phyloP scores from a whole-genome alignment of 2,113 vertebrate genomes.

The Mobula hypostoma region DNA sequence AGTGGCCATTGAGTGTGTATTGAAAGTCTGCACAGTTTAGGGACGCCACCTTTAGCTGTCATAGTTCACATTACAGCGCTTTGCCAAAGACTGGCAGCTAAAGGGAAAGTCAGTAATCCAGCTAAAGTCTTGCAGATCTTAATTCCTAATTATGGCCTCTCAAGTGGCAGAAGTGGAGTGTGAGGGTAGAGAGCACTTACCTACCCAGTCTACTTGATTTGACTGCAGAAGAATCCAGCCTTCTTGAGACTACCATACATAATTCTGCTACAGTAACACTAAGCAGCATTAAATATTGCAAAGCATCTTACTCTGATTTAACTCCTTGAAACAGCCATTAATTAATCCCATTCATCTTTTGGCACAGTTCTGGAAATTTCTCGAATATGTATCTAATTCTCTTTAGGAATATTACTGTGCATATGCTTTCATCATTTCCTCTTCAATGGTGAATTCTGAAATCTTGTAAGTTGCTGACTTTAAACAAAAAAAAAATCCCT shows the following conservation, averaged over 20 bases:
- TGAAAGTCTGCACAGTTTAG: neutral
- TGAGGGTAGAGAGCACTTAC: neutral
- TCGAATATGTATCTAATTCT: neutral
- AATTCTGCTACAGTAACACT: neutral
- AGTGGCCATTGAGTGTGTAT: neutral
- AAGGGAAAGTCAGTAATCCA: neutral
- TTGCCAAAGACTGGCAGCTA: neutral
- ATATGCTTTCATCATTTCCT: neutral
- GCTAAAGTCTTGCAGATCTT: neutral
- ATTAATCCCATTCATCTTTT: neutral
- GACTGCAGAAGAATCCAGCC: neutral
- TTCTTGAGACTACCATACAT: no score
- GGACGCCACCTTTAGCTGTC: neutral
- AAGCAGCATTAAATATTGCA: no score
- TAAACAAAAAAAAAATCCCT: neutral
- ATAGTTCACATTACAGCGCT: neutral
- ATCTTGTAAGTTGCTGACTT: neutral
- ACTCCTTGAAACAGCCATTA: neutral
- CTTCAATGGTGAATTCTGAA: neutral
- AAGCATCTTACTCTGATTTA: neutral
- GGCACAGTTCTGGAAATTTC: neutral
- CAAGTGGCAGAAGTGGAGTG: neutral
- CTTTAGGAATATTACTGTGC: no score
- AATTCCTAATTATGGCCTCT: neutral
- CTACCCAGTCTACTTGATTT: neutral